phyloP scores from a whole-genome alignment of 2,797 vertebrate genomes.

The Gorsachius magnificus region DNA sequence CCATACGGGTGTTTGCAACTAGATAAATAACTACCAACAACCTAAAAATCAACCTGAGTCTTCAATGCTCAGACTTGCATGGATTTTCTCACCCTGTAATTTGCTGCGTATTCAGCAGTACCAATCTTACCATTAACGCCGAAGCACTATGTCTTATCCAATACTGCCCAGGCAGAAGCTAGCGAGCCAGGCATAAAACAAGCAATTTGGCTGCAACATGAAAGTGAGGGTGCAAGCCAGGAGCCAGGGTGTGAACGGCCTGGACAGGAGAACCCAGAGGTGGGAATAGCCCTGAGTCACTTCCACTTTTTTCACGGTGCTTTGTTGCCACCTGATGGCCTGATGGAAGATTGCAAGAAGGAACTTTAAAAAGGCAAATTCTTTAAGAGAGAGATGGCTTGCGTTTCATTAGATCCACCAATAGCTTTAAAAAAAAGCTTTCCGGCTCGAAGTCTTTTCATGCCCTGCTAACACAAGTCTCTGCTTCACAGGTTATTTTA shows the following conservation, averaged over 20 bases:
- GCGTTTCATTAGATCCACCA: neutral
- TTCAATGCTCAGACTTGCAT: neutral
- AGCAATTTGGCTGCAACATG: neutral
- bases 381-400: neutral
- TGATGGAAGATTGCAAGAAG: neutral
- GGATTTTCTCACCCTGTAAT: neutral
- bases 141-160: neutral
- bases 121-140: neutral
- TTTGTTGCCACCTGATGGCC: conserved; percentile 28
- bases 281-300: neutral
- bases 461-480: neutral
- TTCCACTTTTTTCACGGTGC: neutral
- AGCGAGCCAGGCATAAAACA: neutral
- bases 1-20: neutral
- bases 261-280: neutral
- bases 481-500: neutral
- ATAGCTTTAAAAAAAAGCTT: neutral
- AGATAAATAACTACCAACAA: neutral
- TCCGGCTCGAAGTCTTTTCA: neutral
- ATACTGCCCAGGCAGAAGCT: neutral
- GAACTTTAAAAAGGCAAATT: neutral
- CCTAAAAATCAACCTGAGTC: neutral
- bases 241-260: rapidly evolving
- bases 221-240: neutral
- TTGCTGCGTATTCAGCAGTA: neutral